phyloP scores from a whole-genome alignment of 2,797 vertebrate genomes.

The Poliocrania exsul region DNA sequence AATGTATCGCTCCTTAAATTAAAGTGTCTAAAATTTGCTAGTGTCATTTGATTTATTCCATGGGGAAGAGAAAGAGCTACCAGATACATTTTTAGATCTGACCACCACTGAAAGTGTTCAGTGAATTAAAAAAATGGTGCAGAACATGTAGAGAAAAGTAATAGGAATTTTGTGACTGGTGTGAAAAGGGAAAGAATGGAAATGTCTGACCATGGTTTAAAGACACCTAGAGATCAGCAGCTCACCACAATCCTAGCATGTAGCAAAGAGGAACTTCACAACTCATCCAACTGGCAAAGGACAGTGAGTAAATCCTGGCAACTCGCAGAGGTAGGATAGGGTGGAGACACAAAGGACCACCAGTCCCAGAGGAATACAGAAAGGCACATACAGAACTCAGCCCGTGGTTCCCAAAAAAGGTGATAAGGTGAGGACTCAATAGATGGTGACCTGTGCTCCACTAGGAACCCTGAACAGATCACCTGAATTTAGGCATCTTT shows the following conservation, averaged over 20 bases:
- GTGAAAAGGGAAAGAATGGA: background rate
- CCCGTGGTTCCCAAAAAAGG: background rate
- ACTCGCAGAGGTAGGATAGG: background rate
- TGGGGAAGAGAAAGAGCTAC: background rate
- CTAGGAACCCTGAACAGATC: background rate
- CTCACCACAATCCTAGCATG: background rate
- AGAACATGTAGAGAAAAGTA: background rate
- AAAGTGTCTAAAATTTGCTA: constrained; percentile 16
- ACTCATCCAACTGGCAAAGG: background rate
- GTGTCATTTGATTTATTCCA: constrained; percentile 9
- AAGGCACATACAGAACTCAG: background rate
- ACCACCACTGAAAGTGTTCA: background rate
- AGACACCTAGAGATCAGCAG: background rate
- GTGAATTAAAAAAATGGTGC: background rate
- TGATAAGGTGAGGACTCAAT: background rate
- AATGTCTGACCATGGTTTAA: background rate
- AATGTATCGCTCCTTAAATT: constrained; percentile 38
- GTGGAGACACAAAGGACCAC: background rate
- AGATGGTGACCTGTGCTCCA: background rate
- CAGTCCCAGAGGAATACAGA: background rate
- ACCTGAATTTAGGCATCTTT: background rate
- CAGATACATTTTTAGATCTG: constrained; percentile 4
- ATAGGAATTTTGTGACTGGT: background rate
- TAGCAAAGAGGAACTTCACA: background rate
- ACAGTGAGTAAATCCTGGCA: background rate